These are phyloP conservation scores for Hipposideros larvatus DNA, from an alignment of 2,797 vertebrate genomes.

Conservation along the genomic window DNA sequence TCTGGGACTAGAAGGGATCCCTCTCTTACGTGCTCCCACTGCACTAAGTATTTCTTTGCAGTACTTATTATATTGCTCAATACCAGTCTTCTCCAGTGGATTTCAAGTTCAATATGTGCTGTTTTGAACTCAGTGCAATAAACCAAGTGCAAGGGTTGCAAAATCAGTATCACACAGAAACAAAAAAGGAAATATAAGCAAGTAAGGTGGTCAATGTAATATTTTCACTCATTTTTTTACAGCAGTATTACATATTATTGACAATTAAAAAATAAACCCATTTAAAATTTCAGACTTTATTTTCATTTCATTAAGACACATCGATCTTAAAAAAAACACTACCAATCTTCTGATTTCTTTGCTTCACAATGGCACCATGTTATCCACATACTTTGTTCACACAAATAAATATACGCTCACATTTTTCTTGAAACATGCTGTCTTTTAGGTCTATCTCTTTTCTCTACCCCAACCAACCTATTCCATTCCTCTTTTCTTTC, in stretches of 20 bases:
- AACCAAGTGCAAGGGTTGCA: neutral
- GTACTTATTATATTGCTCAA: neutral
- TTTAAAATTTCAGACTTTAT: conserved; percentile 33
- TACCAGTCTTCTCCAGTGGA: neutral
- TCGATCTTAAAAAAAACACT: neutral
- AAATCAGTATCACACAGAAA: conserved; percentile 43
- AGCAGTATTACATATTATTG: neutral
- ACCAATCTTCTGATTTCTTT: conserved; percentile 12
- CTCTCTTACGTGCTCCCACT: neutral
- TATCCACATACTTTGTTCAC: neutral
- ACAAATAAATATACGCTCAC: conserved; percentile 4
- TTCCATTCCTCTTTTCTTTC: conserved; percentile 46
- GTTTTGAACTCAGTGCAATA: conserved; percentile 29
- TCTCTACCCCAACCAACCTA: neutral
- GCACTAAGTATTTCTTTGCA: neutral
- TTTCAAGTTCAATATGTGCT: conserved; percentile 35
- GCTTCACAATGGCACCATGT: conserved; percentile 15
- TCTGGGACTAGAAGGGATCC: neutral
- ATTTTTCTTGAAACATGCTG: conserved; percentile 28
- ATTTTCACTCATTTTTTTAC: conserved; percentile 38
- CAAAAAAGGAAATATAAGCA: conserved; percentile 12
- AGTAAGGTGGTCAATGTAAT: neutral
- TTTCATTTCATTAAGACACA: conserved; percentile 42
- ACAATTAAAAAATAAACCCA: conserved; percentile 42
- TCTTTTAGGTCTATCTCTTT: neutral